Conservation (phyloP, 2,113 vertebrate genomes). For the Hippolais icterina region DNA sequence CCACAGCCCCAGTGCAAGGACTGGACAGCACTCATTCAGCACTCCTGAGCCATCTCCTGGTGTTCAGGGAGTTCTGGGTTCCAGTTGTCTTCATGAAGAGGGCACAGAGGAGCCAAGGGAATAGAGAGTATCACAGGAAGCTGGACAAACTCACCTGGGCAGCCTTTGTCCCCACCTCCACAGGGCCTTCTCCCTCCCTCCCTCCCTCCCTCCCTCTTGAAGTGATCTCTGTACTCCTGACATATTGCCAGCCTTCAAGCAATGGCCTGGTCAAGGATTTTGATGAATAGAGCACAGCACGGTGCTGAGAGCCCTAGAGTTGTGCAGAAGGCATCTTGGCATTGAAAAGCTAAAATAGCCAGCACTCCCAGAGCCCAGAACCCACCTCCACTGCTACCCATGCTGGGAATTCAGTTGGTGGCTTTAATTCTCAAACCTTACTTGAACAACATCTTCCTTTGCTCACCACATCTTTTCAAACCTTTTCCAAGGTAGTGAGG, state of each 20-base stretch:
- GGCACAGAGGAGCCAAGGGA: background rate
- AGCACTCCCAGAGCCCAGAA: background rate
- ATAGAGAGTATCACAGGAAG: background rate
- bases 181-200: background rate
- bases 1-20: accelerated
- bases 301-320: background rate
- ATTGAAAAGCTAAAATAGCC: background rate
- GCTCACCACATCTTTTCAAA: background rate
- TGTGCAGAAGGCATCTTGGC: background rate
- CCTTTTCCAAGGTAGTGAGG: background rate
- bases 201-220: too few relatives aligned
- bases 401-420: background rate
- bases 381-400: too few relatives aligned
- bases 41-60: background rate
- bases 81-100: background rate
- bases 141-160: background rate
- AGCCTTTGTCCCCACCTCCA: background rate
- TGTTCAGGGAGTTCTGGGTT: background rate
- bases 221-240: background rate
- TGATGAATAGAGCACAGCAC: background rate
- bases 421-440: background rate
- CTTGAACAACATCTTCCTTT: background rate
- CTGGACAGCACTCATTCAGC: background rate
- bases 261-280: background rate
- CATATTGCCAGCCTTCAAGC: background rate